phyloP scores from a whole-genome alignment of 2,888 invertebrate genomes.

The Ceramica pisi region DNA sequence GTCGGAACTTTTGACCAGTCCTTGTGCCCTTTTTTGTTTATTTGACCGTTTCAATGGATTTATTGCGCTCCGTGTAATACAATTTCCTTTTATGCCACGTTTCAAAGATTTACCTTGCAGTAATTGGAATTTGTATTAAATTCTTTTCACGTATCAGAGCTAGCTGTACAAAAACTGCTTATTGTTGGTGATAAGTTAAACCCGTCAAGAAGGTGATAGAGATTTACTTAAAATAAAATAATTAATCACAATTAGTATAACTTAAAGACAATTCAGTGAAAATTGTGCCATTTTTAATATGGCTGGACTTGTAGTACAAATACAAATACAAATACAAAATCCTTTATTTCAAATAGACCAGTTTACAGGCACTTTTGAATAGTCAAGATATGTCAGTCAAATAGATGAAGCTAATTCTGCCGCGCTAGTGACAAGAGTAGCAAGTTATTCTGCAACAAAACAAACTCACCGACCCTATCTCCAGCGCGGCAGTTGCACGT shows the following conservation, averaged over 20 bases:
- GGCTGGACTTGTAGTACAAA: background rate
- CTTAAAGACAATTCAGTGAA: too few relatives aligned
- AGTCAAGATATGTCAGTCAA: too few relatives aligned
- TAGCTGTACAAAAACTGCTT: slow-evolving; percentile 18
- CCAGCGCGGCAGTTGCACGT: too few relatives aligned
- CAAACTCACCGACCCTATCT: too few relatives aligned
- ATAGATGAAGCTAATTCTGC: too few relatives aligned
- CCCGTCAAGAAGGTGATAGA: background rate
- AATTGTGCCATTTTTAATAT: too few relatives aligned
- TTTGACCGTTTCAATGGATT: slow-evolving; percentile 46
- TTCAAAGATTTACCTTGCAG: slow-evolving; percentile 50
- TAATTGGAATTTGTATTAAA: slow-evolving; percentile 55
- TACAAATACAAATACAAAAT: too few relatives aligned
- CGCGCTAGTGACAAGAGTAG: too few relatives aligned
- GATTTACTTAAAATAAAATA: background rate
- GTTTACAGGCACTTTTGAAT: too few relatives aligned
- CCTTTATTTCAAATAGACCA: too few relatives aligned
- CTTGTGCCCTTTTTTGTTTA: slow-evolving; percentile 53
- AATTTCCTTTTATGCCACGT: slow-evolving; percentile 46
- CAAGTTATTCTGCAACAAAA: too few relatives aligned
- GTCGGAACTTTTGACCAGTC: slow-evolving; percentile 42
- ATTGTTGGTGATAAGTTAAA: background rate
- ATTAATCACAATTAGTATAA: background rate
- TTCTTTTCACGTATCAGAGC: slow-evolving; percentile 14
- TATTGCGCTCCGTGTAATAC: slow-evolving; percentile 52